phyloP scores from a whole-genome alignment of 2,888 invertebrate genomes.

The Philopedon plagiatum region DNA sequence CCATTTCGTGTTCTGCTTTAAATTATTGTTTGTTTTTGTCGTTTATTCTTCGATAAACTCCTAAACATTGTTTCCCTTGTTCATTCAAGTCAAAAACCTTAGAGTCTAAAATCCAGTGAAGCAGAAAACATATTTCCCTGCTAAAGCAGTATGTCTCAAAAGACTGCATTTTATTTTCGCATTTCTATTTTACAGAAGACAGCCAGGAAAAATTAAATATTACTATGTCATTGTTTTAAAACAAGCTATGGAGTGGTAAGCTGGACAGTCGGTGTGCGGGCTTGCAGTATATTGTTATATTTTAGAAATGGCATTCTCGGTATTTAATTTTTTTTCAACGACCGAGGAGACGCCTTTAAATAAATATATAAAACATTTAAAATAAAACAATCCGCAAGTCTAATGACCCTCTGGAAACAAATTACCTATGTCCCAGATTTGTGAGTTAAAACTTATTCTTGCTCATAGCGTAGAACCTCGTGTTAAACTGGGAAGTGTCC shows the following conservation, averaged over 20 bases:
- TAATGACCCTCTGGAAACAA: slow-evolving; percentile 47
- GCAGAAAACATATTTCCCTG: slow-evolving; percentile 21
- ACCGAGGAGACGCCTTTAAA: slow-evolving; percentile 26
- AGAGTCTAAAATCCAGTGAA: slow-evolving; percentile 1
- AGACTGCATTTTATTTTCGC: not conserved
- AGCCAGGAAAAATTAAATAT: not conserved
- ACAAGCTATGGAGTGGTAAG: not conserved
- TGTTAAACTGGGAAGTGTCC: slow-evolving; percentile 8
- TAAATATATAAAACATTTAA: slow-evolving; percentile 36
- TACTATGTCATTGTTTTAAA: not conserved
- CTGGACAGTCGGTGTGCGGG: not conserved
- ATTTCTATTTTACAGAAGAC: not conserved
- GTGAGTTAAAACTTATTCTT: slow-evolving; percentile 35
- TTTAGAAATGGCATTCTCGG: slow-evolving; percentile 26
- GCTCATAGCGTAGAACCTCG: slow-evolving; percentile 17
- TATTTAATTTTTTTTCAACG: slow-evolving; percentile 26
- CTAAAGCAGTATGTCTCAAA: not conserved
- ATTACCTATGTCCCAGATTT: slow-evolving; percentile 44
- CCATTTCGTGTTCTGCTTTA: slow-evolving; percentile 10
- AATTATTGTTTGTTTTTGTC: slow-evolving; percentile 34
- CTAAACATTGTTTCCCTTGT: slow-evolving; percentile 16
- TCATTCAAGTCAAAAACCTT: slow-evolving; percentile 8
- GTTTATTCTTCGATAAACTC: slow-evolving; percentile 13
- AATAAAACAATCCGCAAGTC: slow-evolving; percentile 40
- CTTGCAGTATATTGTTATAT: not conserved